These are phyloP conservation scores for Pelecanus crispus DNA, from an alignment of 2,113 vertebrate species.

Conservation along the genomic window DNA sequence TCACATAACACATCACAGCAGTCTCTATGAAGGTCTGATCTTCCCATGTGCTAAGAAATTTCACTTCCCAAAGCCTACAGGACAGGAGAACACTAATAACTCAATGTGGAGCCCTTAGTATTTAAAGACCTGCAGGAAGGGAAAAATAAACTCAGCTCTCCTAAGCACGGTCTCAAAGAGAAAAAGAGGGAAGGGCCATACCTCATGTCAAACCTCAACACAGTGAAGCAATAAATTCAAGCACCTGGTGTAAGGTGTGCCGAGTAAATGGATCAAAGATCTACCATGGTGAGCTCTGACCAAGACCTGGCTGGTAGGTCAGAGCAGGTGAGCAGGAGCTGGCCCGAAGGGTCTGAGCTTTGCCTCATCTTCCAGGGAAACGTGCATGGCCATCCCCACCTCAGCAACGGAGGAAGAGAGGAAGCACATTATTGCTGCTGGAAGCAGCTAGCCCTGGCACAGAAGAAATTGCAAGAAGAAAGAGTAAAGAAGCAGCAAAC, in stretches of 20 bases:
- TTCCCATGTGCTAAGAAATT: background rate
- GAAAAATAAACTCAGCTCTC: background rate
- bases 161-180: background rate
- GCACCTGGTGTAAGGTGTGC: background rate
- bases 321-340: background rate
- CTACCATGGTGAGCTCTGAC: background rate
- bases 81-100: background rate
- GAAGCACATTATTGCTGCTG: background rate
- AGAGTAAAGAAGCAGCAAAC: background rate
- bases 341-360: background rate
- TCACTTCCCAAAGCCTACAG: background rate
- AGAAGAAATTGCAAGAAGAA: background rate
- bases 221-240: background rate
- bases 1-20: background rate
- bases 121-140: background rate
- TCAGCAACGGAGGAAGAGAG: background rate
- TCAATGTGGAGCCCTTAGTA: background rate
- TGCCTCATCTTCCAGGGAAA: background rate
- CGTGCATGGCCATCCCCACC: accelerated
- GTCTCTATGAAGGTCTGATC: background rate
- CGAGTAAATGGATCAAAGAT: background rate
- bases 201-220: background rate
- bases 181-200: background rate
- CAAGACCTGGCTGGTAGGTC: background rate
- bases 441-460: background rate